Evolutionary conservation across 1,140 invertebrate genomes (phyloP).

Genomic region (Papilio helenus): DNA sequence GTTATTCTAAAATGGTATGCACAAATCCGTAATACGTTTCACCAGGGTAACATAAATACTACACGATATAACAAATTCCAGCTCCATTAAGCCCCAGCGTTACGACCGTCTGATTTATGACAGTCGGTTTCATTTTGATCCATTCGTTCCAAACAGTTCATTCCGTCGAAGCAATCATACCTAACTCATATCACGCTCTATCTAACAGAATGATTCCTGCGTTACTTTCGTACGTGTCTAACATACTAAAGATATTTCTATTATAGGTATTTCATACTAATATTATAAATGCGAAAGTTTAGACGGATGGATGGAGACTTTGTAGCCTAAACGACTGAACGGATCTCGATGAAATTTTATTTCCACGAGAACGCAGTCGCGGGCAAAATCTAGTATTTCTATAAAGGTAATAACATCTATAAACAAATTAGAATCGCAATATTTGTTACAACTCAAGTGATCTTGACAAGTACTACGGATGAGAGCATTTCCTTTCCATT

Average conservation of each 20-base stretch:
- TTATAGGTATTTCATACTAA: neutral
- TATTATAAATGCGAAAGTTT: too few relatives aligned
- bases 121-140: conserved; percentile 34
- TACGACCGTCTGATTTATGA: conserved; percentile 39
- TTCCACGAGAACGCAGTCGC: too few relatives aligned
- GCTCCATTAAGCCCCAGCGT: conserved; percentile 22
- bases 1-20: neutral
- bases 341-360: too few relatives aligned
- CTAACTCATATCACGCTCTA: conserved; percentile 43
- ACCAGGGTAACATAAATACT: conserved; percentile 26
- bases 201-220: conserved; percentile 43
- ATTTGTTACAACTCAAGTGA: too few relatives aligned
- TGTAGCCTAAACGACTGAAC: too few relatives aligned
- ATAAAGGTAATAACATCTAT: too few relatives aligned
- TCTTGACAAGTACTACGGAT: neutral
- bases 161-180: conserved; percentile 41
- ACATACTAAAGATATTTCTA: conserved; percentile 18
- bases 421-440: neutral
- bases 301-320: too few relatives aligned
- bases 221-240: conserved; percentile 43
- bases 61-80: conserved; percentile 34
- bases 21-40: conserved; percentile 31
- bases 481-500: neutral
- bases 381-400: too few relatives aligned
- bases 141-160: conserved; percentile 39